Evolutionary conservation across 2,113 vertebrate genomes (phyloP), one percentile per base, ranked within the genome.

Genomic region (Megaceryle maxima): DNA sequence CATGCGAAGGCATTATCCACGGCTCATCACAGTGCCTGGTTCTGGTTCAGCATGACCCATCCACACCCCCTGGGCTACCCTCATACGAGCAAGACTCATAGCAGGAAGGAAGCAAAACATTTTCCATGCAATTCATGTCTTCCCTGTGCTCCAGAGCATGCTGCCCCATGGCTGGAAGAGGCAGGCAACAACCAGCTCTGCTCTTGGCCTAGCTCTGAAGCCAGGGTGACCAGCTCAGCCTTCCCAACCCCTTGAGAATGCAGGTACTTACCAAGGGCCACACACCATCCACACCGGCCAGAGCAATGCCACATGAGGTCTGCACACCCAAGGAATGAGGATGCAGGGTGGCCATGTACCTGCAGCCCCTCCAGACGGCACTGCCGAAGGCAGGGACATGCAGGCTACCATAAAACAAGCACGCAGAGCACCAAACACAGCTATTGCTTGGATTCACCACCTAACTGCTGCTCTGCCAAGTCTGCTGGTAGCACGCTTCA

Each of bases 381-480:
- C 51, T 2, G 2, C 33, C 0, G 0, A 59, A 17, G 19, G 39
- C 86, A 95, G 79, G 57, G 93, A 37, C 79, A 13, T 0, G 0
- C 39, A 43, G 48, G 25, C 28, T 41, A 19, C 60, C 78, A 2
- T 1, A 28, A 51, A 79, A 28, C 9, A 31, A 68, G 67, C 39
- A 51, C 1, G 0, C 22, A 66, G 16, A 70, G 74, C 0, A 10
- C 66, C 70, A n/a, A 11, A 35, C 3, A 19, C 0, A 0, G 69
- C 81, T 68, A 4, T 7, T 1, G 2, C 81, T 37, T 7, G 46
- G 31, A 31, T 67, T 35, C 84, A 26, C 74, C 78, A 33, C 3
- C 74, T 6, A 64, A 3, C 43, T 14, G 75, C 81, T 44, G 67
- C 28, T 75, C 67, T 67, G 50, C 72, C 0, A 18, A 80, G 83